Evolutionary conservation across 1,140 invertebrate genomes (phyloP).

Genomic region (Gonioctena quinquepunctata): DNA sequence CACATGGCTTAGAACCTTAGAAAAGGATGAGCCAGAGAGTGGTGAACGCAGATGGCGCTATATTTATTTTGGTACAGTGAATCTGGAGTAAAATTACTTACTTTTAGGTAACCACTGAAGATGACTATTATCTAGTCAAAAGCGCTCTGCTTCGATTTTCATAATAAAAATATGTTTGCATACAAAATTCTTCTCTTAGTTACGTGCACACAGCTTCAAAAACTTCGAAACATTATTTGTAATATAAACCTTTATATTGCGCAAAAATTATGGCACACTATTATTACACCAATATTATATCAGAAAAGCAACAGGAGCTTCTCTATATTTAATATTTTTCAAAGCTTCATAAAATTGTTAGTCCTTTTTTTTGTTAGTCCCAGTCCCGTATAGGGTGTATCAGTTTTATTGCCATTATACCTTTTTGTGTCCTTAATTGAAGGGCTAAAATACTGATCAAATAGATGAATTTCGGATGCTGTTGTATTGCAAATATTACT

Average conservation of each 20-base stretch:
- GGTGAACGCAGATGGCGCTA: no score
- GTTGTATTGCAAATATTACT: neutral
- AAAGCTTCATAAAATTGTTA: conserved; percentile 37
- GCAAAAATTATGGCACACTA: conserved; percentile 35
- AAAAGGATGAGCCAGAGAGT: no score
- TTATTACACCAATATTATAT: conserved; percentile 24
- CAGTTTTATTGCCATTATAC: conserved; percentile 25
- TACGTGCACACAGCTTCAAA: no score
- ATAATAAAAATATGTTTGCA: no score
- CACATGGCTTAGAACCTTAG: no score
- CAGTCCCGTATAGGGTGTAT: conserved; percentile 39
- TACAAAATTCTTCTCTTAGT: no score
- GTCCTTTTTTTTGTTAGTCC: conserved; percentile 44
- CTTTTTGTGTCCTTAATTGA: conserved; percentile 48
- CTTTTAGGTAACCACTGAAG: no score
- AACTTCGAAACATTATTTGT: no score
- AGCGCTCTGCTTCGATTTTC: no score
- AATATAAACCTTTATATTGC: conserved; percentile 41
- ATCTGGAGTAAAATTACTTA: no score
- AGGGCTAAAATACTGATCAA: conserved; percentile 44
- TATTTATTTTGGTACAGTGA: no score
- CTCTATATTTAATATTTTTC: conserved; percentile 47
- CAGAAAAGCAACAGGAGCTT: conserved; percentile 37
- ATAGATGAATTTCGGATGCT: conserved; percentile 32
- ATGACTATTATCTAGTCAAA: no score